These are phyloP conservation scores for Fistularia commersonii DNA, from an alignment of 2,797 vertebrate genomes.

Conservation along the genomic window DNA sequence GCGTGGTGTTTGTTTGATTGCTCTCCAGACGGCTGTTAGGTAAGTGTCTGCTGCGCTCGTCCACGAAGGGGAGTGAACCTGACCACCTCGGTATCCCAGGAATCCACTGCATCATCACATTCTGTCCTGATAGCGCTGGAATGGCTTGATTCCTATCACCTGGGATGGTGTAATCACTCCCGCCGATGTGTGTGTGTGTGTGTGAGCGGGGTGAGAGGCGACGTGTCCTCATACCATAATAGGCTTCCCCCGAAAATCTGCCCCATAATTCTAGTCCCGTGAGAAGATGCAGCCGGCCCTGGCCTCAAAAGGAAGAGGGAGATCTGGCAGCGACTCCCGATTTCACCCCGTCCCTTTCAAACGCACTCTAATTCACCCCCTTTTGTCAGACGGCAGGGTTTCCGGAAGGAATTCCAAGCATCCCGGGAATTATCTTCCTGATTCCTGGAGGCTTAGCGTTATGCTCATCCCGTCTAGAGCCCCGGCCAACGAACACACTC, in stretches of 20 bases:
- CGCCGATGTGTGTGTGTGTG: conserved; percentile 23
- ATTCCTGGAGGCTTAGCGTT: conserved; percentile 63
- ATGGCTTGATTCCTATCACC: conserved; percentile 65
- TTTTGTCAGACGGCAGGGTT: conserved; percentile 61
- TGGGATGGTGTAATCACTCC: conserved; percentile 47
- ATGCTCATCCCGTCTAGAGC: conserved; percentile 59
- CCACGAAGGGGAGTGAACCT: conserved; percentile 57
- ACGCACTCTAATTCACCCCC: conserved; percentile 53
- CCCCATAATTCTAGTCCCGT: conserved; percentile 63
- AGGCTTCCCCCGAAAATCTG: conserved; percentile 61
- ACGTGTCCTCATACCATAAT: conserved; percentile 73
- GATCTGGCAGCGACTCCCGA: conserved; percentile 41
- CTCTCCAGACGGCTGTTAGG: conserved; percentile 41
- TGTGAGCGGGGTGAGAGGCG: conserved; percentile 36
- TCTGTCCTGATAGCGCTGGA: conserved; percentile 58
- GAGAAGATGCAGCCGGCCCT: conserved; percentile 55
- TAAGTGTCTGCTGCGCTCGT: conserved; percentile 50
- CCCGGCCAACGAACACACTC: conserved; percentile 48
- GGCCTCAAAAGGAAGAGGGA: conserved; percentile 59
- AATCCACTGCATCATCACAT: conserved; percentile 67
- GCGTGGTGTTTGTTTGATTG: conserved; percentile 56
- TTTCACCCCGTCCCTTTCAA: conserved; percentile 29
- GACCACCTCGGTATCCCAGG: conserved; percentile 61
- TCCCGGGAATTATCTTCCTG: conserved; percentile 61
- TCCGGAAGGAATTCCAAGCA: conserved; percentile 69